A percentile compares a stretch with the other conserved stretches of the same genome.
Conservation (phyloP, 2,113 vertebrate species). For the Paracyprichromis sp. region DNA sequence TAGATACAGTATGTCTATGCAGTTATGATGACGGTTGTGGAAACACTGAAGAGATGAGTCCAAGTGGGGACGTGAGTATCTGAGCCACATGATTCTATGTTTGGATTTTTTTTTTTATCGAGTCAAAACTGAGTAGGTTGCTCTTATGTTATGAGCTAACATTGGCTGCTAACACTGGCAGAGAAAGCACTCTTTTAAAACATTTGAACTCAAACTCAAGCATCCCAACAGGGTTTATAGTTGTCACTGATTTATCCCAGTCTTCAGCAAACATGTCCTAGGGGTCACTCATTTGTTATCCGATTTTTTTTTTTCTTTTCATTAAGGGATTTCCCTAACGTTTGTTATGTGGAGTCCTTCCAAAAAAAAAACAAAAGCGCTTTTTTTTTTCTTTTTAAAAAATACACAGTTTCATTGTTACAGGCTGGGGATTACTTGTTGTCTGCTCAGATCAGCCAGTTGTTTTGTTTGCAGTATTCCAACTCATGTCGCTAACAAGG, state of each 20-base stretch:
- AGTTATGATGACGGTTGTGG: not conserved
- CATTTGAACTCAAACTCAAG: not conserved
- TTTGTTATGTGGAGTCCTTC: not conserved
- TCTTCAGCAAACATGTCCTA: not conserved
- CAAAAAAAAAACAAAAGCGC: fast-evolving
- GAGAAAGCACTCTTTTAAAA: not conserved
- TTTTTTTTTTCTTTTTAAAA: not conserved
- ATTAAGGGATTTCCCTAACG: not conserved
- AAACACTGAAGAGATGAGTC: not conserved
- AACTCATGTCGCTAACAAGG: not conserved
- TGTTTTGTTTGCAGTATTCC: not conserved
- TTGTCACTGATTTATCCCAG: not conserved
- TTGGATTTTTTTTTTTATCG: not conserved
- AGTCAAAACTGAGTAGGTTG: not conserved
- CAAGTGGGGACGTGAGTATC: not conserved
- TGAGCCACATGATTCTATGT: not conserved
- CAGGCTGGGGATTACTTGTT: not conserved
- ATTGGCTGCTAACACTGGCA: not conserved
- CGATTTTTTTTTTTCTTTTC: not conserved
- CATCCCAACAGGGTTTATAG: not conserved
- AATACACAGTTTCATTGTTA: not conserved
- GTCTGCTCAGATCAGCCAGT: not conserved
- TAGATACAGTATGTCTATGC: not conserved
- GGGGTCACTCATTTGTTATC: not conserved
- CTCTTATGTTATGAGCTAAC: not conserved